A percentile compares a stretch with the other conserved stretches of the same genome.
Conservation (phyloP, 2,113 vertebrate genomes). For the Podilymbus podiceps region DNA sequence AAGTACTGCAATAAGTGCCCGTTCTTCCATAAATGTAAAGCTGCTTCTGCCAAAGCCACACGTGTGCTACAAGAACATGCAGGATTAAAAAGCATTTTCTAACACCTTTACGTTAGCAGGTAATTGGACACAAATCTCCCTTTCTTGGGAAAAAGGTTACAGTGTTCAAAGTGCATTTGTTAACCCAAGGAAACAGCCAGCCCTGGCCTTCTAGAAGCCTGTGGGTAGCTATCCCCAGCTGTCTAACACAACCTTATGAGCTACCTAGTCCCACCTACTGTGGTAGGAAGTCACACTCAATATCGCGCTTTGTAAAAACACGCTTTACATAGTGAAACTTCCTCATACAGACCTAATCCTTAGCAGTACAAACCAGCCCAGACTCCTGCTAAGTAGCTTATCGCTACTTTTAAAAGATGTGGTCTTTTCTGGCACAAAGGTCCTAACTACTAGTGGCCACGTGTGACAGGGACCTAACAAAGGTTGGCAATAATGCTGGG, state of each 20-base stretch:
- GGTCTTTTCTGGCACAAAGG: background rate
- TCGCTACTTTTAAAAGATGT: background rate
- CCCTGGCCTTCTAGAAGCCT: background rate
- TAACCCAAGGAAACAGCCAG: background rate
- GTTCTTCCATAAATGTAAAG: background rate
- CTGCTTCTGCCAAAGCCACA: background rate
- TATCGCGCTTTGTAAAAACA: background rate
- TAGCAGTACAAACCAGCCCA: background rate
- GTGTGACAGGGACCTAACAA: background rate
- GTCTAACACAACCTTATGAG: accelerated
- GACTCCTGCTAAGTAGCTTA: background rate
- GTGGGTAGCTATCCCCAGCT: background rate
- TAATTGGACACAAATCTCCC: background rate
- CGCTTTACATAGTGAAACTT: background rate
- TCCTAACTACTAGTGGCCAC: background rate
- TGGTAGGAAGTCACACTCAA: background rate
- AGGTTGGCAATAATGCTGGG: background rate
- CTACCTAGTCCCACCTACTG: background rate
- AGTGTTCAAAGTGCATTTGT: background rate
- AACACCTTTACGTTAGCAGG: background rate
- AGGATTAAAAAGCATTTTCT: background rate
- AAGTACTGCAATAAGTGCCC: background rate
- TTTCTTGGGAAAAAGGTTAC: background rate
- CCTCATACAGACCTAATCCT: background rate
- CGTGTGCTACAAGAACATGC: accelerated